Conservation (phyloP, 2,888 invertebrate genomes). For the Netelia inedita region DNA sequence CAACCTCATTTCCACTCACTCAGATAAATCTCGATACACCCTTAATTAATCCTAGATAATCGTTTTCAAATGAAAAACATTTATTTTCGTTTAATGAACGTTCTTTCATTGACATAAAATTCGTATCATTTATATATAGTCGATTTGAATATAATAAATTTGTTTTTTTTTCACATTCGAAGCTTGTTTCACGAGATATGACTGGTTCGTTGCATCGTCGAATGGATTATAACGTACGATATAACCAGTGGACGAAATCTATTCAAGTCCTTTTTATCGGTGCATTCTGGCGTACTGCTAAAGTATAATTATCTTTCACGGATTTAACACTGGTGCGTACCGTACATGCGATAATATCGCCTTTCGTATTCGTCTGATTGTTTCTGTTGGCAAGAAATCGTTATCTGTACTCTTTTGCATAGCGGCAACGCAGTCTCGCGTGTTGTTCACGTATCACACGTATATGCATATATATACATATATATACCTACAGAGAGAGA, state of each 20-base stretch:
- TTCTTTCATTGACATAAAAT: background rate
- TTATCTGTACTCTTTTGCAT: slow-evolving; percentile 47
- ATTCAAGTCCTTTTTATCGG: slow-evolving; percentile 20
- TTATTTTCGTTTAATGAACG: background rate
- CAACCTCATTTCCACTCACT: background rate
- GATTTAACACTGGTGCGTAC: slow-evolving; percentile 20
- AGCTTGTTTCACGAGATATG: slow-evolving; percentile 11
- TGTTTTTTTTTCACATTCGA: slow-evolving; percentile 1
- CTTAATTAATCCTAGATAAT: too few species aligned
- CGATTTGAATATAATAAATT: slow-evolving; percentile 4
- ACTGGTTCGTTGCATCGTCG: slow-evolving; percentile 35
- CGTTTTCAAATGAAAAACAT: too few species aligned
- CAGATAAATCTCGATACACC: background rate
- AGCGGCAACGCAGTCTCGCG: slow-evolving; percentile 34
- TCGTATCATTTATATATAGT: background rate
- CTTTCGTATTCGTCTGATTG: slow-evolving; percentile 58
- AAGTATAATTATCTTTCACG: slow-evolving; percentile 57
- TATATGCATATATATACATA: background rate
- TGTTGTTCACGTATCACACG: background rate
- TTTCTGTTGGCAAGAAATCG: slow-evolving; percentile 44
- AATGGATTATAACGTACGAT: slow-evolving; percentile 17
- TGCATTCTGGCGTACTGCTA: slow-evolving; percentile 42
- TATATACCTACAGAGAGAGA: background rate
- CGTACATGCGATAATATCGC: slow-evolving; percentile 43
- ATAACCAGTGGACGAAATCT: slow-evolving; percentile 24